A percentile compares a stretch with the other conserved stretches of the same genome.
Conservation (phyloP, 2,797 vertebrate genomes). For the Columba guinea region DNA sequence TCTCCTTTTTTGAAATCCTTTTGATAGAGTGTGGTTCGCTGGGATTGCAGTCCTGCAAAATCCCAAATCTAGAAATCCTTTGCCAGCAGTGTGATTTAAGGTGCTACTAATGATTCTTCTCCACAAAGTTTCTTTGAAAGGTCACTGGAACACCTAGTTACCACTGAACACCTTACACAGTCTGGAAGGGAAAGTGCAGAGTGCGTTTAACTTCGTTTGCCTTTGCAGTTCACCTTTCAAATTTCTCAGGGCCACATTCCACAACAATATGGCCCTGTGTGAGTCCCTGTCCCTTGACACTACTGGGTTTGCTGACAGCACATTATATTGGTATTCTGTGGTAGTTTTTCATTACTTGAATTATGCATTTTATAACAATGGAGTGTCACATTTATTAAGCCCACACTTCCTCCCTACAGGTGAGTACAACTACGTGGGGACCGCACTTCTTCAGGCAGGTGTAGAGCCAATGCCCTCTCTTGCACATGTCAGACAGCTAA, state of each 20-base stretch:
- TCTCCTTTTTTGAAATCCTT: background rate
- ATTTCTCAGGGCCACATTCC: background rate
- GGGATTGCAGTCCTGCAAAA: background rate
- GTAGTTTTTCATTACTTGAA: background rate
- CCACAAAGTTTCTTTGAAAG: conserved; percentile 21
- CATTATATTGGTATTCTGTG: rapidly evolving
- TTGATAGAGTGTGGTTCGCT: background rate
- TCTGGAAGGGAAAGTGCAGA: background rate
- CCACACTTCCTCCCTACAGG: conserved; percentile 70
- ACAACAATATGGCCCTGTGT: background rate
- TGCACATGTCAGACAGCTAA: conserved; percentile 82
- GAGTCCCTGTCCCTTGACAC: background rate
- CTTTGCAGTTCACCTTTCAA: background rate
- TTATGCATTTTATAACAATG: background rate
- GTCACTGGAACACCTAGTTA: background rate
- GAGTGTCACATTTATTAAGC: background rate
- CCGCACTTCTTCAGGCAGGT: conserved; percentile 67
- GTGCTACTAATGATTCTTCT: background rate
- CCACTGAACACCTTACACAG: background rate
- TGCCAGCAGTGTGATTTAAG: conserved; percentile 25
- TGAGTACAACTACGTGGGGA: conserved; percentile 81
- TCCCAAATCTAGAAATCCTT: background rate
- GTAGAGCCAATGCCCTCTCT: conserved; percentile 84
- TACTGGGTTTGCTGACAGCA: rapidly evolving
- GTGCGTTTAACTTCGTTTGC: background rate